Evolutionary conservation across 2,797 vertebrate genomes (phyloP).

Genomic region (Sylvia borin): DNA sequence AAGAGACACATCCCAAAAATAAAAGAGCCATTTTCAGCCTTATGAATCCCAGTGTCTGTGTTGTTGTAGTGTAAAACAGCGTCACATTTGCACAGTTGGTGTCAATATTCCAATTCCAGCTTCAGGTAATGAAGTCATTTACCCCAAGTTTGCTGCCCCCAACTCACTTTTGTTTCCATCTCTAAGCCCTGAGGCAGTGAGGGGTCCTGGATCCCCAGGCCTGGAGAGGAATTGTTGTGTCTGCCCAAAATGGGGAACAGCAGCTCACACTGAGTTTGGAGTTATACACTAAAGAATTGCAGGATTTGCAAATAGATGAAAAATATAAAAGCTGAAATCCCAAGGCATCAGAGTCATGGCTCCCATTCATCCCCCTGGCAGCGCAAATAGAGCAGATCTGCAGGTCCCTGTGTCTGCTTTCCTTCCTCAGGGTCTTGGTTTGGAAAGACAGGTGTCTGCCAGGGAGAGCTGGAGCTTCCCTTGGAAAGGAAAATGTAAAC

Average conservation of each 20-base stretch:
- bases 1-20: too few species aligned
- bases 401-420: not conserved
- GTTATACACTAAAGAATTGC: fast-evolving
- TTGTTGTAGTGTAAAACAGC: too few species aligned
- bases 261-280: not conserved
- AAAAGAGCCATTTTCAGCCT: too few species aligned
- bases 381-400: not conserved
- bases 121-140: fast-evolving
- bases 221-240: not conserved
- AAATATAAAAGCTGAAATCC: not conserved
- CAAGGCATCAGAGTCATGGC: not conserved
- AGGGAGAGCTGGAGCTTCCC: too few species aligned
- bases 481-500: too few species aligned
- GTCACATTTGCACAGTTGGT: not conserved
- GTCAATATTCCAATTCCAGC: fast-evolving
- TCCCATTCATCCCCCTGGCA: not conserved
- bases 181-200: not conserved
- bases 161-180: not conserved
- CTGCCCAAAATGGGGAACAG: fast-evolving
- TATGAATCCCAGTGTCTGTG: too few species aligned
- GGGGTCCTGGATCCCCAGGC: not conserved
- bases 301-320: fast-evolving
- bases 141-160: not conserved
- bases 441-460: too few species aligned
- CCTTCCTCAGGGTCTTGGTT: too few species aligned